Evolutionary conservation across 1,140 invertebrate genomes (phyloP).

Genomic region (Scaptomyza pallida): DNA sequence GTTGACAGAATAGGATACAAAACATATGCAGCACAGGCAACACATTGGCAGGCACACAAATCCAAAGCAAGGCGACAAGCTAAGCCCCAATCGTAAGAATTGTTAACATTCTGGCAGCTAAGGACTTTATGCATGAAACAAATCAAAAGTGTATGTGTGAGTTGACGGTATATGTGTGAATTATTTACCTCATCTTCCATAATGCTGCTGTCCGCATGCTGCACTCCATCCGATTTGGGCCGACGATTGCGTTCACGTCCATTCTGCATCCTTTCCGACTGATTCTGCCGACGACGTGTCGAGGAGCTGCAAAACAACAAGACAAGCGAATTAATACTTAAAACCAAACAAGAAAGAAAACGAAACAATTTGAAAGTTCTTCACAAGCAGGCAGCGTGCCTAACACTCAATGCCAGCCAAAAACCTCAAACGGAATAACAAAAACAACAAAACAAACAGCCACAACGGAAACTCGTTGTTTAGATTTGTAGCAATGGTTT

Average conservation of each 20-base stretch:
- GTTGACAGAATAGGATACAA: slow-evolving; percentile 49
- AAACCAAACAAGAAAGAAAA: slow-evolving; percentile 6
- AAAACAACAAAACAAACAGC: neutral
- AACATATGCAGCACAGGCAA: neutral
- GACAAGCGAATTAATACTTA: slow-evolving; percentile 37
- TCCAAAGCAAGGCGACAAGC: slow-evolving; percentile 31
- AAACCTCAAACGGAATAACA: slow-evolving; percentile 13
- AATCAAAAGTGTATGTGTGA: slow-evolving; percentile 37
- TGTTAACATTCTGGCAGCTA: slow-evolving; percentile 25
- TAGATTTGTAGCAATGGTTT: slow-evolving; percentile 14
- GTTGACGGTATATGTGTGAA: slow-evolving; percentile 14
- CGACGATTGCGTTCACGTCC: slow-evolving; percentile 73
- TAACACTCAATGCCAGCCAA: slow-evolving; percentile 22
- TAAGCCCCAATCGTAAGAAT: slow-evolving; percentile 14
- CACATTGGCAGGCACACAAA: slow-evolving; percentile 4
- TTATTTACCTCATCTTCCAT: slow-evolving; percentile 81
- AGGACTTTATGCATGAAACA: slow-evolving; percentile 12
- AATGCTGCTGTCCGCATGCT: slow-evolving; percentile 82
- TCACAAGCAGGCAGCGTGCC: neutral
- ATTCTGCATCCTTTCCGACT: slow-evolving; percentile 69
- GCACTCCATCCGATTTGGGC: slow-evolving; percentile 75
- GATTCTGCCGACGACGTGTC: slow-evolving; percentile 62
- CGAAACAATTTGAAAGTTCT: neutral
- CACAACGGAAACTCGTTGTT: slow-evolving; percentile 23
- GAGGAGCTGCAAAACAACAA: slow-evolving; percentile 53